These are phyloP conservation scores for Pseudomyrmex dendroicus DNA, from an alignment of 1,140 invertebrate genomes.

Conservation along the genomic window DNA sequence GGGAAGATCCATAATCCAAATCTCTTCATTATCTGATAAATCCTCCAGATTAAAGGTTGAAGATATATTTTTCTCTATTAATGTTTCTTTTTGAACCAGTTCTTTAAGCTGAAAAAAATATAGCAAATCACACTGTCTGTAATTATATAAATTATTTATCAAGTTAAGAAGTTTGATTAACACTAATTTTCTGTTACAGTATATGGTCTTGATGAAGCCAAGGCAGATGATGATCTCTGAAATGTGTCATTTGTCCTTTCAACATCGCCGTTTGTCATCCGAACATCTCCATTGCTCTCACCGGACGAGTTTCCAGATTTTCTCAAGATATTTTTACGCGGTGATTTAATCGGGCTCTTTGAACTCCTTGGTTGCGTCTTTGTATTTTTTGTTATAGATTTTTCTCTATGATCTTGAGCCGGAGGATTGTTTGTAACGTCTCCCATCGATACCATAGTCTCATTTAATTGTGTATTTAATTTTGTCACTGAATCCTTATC, in stretches of 20 bases:
- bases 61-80: constrained; percentile 55
- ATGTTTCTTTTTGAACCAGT: constrained; percentile 61
- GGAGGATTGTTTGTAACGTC: background rate
- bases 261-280: no score
- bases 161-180: background rate
- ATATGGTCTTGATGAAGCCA: constrained; percentile 59
- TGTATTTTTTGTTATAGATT: constrained; percentile 64
- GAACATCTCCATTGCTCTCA: background rate
- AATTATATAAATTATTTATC: background rate
- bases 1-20: constrained; percentile 79
- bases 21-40: constrained; percentile 74
- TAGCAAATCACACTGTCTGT: background rate
- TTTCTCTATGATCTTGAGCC: constrained; percentile 18
- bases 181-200: constrained; percentile 62
- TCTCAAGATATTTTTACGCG: constrained; percentile 64
- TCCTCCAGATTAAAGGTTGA: constrained; percentile 72
- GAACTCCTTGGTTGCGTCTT: background rate
- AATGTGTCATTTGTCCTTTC: background rate
- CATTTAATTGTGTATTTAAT: constrained; percentile 69
- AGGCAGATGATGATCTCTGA: background rate
- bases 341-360: background rate
- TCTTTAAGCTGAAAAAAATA: constrained; percentile 71
- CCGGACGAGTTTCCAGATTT: background rate
- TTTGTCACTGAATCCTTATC: constrained; percentile 59
- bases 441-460: constrained; percentile 68